A percentile compares a stretch with the other conserved stretches of the same genome.
These are phyloP conservation scores for Alcedo atthis DNA, from an alignment of 2,797 vertebrate genomes.

Conservation along the genomic window DNA sequence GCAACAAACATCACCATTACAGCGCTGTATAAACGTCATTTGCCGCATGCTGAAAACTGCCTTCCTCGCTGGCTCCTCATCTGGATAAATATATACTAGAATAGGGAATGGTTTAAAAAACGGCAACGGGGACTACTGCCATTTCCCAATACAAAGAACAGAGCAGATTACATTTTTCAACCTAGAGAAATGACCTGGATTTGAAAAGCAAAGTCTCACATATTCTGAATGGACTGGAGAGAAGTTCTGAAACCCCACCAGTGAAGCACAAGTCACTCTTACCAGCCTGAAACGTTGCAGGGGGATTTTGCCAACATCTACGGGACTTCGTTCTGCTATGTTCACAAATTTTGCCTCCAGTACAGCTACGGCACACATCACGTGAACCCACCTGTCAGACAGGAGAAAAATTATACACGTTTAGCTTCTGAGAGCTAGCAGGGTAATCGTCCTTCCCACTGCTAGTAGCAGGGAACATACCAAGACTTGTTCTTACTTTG, in stretches of 20 bases:
- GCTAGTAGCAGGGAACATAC: not conserved
- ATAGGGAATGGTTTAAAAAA: not conserved
- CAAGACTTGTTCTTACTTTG: not conserved
- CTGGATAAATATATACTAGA: not conserved
- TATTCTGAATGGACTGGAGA: not conserved
- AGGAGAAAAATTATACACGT: not conserved
- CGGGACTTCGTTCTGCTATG: constrained; percentile 90
- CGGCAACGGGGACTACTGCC: not conserved
- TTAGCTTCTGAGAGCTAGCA: not conserved
- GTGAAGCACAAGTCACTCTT: constrained; percentile 43
- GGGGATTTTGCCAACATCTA: constrained; percentile 93
- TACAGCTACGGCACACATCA: constrained; percentile 95
- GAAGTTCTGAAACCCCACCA: not conserved
- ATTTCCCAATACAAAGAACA: not conserved
- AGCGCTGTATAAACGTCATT: not conserved
- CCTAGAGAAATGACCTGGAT: not conserved
- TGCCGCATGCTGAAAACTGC: not conserved
- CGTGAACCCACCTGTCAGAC: constrained; percentile 92
- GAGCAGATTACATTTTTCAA: not conserved
- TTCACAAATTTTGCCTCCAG: constrained; percentile 95
- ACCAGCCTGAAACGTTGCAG: constrained; percentile 94
- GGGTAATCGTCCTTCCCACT: not conserved
- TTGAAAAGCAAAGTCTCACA: not conserved
- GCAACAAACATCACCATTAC: not conserved
- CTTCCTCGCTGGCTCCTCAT: not conserved